phyloP scores from a whole-genome alignment of 2,113 vertebrate species.

The Neodon shergylaensis region DNA sequence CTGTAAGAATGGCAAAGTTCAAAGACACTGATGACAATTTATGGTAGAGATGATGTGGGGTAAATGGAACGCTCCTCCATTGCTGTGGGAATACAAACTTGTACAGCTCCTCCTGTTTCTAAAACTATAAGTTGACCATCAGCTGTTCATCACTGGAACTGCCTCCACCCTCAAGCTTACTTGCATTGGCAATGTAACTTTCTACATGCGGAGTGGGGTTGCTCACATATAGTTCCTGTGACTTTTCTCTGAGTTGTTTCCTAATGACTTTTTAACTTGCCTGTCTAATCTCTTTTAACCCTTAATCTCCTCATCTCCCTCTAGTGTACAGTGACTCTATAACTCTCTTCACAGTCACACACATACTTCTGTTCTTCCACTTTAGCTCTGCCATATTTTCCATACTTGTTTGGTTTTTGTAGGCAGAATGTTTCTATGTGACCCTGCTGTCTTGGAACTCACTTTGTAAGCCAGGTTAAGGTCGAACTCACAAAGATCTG shows the following conservation, averaged over 20 bases:
- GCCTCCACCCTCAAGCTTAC: neutral
- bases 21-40: too few species aligned
- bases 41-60: too few species aligned
- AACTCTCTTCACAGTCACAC: neutral
- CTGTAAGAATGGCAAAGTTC: too few species aligned
- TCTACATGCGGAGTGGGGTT: neutral
- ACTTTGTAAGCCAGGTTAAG: neutral
- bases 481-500: neutral
- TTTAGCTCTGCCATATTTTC: neutral
- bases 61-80: too few species aligned
- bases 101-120: neutral
- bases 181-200: neutral
- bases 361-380: neutral
- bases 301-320: too few species aligned
- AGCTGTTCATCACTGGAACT: neutral
- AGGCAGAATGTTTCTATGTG: neutral
- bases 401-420: neutral
- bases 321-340: fast-evolving
- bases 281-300: too few species aligned
- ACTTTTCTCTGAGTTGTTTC: neutral
- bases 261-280: neutral
- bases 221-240: neutral
- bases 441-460: neutral
- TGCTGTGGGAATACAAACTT: too few species aligned
- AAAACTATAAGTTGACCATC: neutral